Evolutionary conservation across 2,888 invertebrate species (phyloP).

Genomic region (Ethmia dodecea): DNA sequence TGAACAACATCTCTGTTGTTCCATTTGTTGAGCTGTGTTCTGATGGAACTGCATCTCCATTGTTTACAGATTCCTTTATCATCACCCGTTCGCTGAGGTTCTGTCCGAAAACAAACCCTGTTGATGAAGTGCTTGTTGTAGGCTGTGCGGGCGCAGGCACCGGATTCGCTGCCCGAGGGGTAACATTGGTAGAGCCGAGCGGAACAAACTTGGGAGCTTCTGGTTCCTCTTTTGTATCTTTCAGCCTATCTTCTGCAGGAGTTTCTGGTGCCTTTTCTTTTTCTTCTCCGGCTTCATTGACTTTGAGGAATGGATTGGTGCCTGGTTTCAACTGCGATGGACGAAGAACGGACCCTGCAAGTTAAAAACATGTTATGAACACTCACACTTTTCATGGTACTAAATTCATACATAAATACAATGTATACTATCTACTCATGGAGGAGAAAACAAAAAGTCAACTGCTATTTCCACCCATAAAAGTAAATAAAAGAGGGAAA

Average conservation of each 20-base stretch:
- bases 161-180: constrained; percentile 58
- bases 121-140: constrained; percentile 60
- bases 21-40: constrained; percentile 75
- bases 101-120: constrained; percentile 93
- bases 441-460: too few relatives aligned
- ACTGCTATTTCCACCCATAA: too few relatives aligned
- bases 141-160: constrained; percentile 65
- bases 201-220: constrained; percentile 70
- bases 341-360: constrained; percentile 60
- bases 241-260: constrained; percentile 40
- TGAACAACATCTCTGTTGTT: constrained; percentile 84
- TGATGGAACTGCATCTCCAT: constrained; percentile 52
- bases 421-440: too few relatives aligned
- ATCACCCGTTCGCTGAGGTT: constrained; percentile 92
- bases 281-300: constrained; percentile 40
- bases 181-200: constrained; percentile 49
- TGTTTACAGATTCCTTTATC: constrained; percentile 76
- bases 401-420: too few relatives aligned
- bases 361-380: background rate
- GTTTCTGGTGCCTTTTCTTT: constrained; percentile 21
- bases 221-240: constrained; percentile 39
- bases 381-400: background rate
- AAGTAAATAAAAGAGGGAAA: too few relatives aligned
- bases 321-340: constrained; percentile 63
- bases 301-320: constrained; percentile 58